phyloP scores from a whole-genome alignment of 2,113 vertebrate genomes.

The Mus spicilegus region DNA sequence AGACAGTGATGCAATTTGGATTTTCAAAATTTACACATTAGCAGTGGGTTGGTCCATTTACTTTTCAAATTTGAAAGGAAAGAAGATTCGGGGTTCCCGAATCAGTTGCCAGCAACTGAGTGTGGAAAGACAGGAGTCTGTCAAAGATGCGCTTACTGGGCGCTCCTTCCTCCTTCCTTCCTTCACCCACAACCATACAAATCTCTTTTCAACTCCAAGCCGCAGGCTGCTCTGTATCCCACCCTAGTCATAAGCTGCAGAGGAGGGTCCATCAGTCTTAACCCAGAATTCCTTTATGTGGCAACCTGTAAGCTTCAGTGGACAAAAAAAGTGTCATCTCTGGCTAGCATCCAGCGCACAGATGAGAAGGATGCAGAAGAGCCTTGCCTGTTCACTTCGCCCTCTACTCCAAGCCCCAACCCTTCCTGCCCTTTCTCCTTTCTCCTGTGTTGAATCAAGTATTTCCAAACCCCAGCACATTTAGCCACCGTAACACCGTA shows the following conservation, averaged over 20 bases:
- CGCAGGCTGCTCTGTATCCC: neutral
- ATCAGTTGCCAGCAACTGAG: neutral
- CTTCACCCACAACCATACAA: neutral
- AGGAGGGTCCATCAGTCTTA: neutral
- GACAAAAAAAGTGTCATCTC: neutral
- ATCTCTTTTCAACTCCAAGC: neutral
- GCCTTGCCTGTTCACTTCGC: neutral
- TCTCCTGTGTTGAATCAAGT: neutral
- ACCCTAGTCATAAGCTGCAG: constrained; percentile 10
- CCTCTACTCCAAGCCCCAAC: neutral
- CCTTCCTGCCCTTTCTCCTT: neutral
- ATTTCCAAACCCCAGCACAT: constrained; percentile 31
- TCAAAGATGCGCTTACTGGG: neutral
- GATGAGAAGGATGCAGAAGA: neutral
- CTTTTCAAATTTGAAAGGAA: constrained; percentile 21
- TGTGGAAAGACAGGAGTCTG: neutral
- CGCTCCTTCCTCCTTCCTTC: neutral
- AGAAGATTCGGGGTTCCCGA: neutral
- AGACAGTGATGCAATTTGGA: neutral
- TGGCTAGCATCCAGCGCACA: neutral
- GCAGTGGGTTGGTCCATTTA: neutral
- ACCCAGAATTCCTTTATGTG: neutral
- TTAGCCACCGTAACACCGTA: constrained; percentile 46
- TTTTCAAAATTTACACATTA: constrained; percentile 16
- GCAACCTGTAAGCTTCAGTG: constrained; percentile 12